Percentiles rank a stretch among this genome's conserved stretches.
Conservation (phyloP, 2,888 invertebrate genomes). For the Scaeva pyrastri region DNA sequence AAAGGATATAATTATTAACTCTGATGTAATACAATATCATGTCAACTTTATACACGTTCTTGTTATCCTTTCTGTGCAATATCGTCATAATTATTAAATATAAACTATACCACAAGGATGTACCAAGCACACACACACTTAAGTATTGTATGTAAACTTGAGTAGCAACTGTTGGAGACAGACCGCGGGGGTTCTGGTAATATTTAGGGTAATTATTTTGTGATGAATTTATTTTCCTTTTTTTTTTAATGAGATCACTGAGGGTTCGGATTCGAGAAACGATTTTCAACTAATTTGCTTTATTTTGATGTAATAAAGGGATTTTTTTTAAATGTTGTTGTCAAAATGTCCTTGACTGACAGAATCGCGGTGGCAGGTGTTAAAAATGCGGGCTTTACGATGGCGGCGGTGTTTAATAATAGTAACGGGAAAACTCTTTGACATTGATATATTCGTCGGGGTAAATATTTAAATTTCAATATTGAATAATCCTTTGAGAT, state of each 20-base stretch:
- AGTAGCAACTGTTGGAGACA: conserved; percentile 64
- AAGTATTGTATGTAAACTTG: too few relatives aligned
- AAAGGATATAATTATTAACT: conserved; percentile 65
- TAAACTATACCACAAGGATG: conserved; percentile 25
- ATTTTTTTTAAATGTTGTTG: background rate
- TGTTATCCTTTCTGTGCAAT: conserved; percentile 34
- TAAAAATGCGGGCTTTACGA: conserved; percentile 55
- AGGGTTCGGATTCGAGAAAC: conserved; percentile 62
- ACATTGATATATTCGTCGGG: conserved; percentile 24
- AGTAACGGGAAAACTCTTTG: background rate
- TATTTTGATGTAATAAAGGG: background rate
- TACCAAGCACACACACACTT: background rate
- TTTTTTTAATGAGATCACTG: conserved; percentile 67
- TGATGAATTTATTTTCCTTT: too few relatives aligned
- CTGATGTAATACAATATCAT: conserved; percentile 74
- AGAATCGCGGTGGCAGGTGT: conserved; percentile 49
- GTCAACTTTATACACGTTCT: conserved; percentile 51
- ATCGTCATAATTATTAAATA: conserved; percentile 16
- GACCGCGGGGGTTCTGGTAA: conserved; percentile 62
- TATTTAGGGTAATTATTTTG: conserved; percentile 69
- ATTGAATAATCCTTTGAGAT: conserved; percentile 30
- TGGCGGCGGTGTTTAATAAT: background rate
- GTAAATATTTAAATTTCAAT: conserved; percentile 21
- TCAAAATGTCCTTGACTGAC: conserved; percentile 16
- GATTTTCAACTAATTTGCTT: conserved; percentile 37